Evolutionary conservation across 2,888 invertebrate genomes (phyloP), one percentile per base, ranked within the genome.

Genomic region (Notocelia uddmanniana): DNA sequence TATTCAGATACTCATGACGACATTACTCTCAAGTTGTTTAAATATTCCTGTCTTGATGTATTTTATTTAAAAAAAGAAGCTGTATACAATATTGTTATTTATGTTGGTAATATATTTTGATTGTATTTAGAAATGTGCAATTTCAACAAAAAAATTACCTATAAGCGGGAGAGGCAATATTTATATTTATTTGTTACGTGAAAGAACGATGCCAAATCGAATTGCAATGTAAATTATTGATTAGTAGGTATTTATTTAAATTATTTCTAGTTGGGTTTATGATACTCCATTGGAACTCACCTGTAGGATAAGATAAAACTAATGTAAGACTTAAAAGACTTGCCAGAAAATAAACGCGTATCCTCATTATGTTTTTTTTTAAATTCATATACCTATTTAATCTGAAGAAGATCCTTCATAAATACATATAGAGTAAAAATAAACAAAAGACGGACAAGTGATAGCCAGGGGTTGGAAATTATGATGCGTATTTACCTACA

Each of bases 191-290:
- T 75, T 59, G 52, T 67, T 73, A 77, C 77, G 79, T 79, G 68
- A 86, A 83, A 83, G 81, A 89, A 85, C 68, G 70, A 76, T 75
- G 86, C 90, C 91, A 90, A 91, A 92, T 85, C 80, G 74, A 85
- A 85, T 82, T 86, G 86, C 85, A 89, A 88, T 89, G 82, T 76
- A 73, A 74, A 69, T 69, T 74, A 71, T 58, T 68, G 64, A 55
- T 52, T 71, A 71, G 58, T 71, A 41, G 54, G 34, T 70, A 66
- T 73, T 60, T 69, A 58, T 57, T 59, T 71, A 73, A 69, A 57
- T 68, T 64, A 69, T 63, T 52, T 21, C 9, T 63, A 63, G 31
- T 50, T 62, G 18, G 8, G 13, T 48, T 60, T 23, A 70, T 73
- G 74, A 72, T 74, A 63, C 74, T 77, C 74, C 59, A 60, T 67